phyloP scores from a whole-genome alignment of 1,140 invertebrate species.

The Zaprionus lachaisei region DNA sequence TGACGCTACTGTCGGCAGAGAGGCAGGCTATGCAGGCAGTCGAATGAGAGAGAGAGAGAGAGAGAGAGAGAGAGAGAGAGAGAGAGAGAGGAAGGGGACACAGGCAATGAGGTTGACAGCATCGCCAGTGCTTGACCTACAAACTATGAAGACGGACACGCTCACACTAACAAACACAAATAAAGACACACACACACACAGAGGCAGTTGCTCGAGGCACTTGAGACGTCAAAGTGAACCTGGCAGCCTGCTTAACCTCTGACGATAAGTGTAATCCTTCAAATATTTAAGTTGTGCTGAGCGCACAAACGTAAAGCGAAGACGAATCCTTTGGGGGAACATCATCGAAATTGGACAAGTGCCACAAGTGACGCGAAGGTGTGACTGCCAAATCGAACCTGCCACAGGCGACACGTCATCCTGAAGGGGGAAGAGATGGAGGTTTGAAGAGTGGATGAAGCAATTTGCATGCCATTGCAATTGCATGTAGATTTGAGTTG shows the following conservation, averaged over 20 bases:
- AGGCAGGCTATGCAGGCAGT: neutral
- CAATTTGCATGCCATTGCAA: constrained; percentile 74
- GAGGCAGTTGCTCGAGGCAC: constrained; percentile 13
- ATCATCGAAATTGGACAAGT: constrained; percentile 57
- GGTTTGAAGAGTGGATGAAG: constrained; percentile 5
- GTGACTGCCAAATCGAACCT: constrained; percentile 70
- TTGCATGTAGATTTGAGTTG: constrained; percentile 65
- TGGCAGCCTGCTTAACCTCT: constrained; percentile 40
- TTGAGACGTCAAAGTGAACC: constrained; percentile 61
- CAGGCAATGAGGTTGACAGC: constrained; percentile 23
- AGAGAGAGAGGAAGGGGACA: neutral
- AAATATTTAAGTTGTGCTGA: constrained; percentile 58
- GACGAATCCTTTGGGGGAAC: constrained; percentile 36
- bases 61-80: neutral
- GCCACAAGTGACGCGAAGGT: constrained; percentile 53
- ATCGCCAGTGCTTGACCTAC: constrained; percentile 66
- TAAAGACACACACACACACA: neutral
- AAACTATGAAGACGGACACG: constrained; percentile 31
- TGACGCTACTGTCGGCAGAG: constrained; percentile 18
- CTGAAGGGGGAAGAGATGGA: neutral
- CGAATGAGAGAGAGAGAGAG: neutral
- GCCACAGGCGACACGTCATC: constrained; percentile 41
- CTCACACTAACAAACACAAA: neutral
- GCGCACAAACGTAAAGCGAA: constrained; percentile 12
- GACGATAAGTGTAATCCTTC: constrained; percentile 21